Percentiles rank a stretch among this genome's conserved stretches.
phyloP scores from a whole-genome alignment of 2,797 vertebrate species.

The Scomberomorus guttatus region DNA sequence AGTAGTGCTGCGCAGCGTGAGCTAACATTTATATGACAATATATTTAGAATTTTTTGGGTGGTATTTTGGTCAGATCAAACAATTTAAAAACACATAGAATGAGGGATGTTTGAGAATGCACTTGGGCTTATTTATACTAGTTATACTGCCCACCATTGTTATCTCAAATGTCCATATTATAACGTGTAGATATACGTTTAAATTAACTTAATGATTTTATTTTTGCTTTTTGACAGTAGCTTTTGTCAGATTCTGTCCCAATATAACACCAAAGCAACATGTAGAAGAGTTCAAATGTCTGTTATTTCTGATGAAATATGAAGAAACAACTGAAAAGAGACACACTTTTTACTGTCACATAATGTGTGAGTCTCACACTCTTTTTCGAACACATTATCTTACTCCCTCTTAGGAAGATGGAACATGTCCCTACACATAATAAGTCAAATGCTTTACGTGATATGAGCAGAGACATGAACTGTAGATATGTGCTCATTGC shows the following conservation, averaged over 20 bases:
- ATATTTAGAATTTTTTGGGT: too few relatives aligned
- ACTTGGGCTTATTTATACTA: too few relatives aligned
- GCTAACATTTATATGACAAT: too few relatives aligned
- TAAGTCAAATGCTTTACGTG: neutral
- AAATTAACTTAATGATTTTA: neutral
- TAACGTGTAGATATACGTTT: neutral
- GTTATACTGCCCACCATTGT: neutral
- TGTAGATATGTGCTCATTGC: conserved; percentile 31
- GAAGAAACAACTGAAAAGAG: neutral
- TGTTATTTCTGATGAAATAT: conserved; percentile 21
- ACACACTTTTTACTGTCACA: too few relatives aligned
- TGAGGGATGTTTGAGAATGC: too few relatives aligned
- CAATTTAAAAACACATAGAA: too few relatives aligned
- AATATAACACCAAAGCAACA: neutral
- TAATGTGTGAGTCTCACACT: too few relatives aligned
- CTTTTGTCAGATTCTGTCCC: neutral
- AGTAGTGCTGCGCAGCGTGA: neutral
- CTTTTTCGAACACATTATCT: too few relatives aligned
- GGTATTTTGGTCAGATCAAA: too few relatives aligned
- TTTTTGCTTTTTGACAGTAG: too few relatives aligned
- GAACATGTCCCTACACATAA: neutral
- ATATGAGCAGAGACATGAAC: neutral
- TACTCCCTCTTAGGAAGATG: too few relatives aligned
- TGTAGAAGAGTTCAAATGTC: neutral
- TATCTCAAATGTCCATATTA: neutral